Evolutionary conservation across 2,113 vertebrate species (phyloP).

Genomic region (Geococcyx californianus): DNA sequence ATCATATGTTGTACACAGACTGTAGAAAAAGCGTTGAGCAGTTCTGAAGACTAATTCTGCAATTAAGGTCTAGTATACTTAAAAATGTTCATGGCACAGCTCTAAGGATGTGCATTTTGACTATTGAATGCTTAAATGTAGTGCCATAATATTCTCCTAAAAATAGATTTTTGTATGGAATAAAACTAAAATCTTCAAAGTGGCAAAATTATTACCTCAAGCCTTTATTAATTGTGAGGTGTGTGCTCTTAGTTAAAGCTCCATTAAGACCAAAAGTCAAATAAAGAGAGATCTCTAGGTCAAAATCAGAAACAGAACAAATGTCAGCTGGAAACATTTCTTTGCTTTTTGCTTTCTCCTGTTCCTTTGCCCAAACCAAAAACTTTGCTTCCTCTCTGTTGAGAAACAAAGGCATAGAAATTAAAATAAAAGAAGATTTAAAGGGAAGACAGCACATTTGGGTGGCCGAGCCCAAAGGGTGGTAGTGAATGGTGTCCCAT

Average conservation of each 20-base stretch:
- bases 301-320: conserved; percentile 1
- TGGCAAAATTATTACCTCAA: background rate
- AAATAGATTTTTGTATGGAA: background rate
- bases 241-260: background rate
- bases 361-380: background rate
- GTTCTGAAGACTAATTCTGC: background rate
- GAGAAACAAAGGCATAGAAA: background rate
- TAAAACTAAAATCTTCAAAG: background rate
- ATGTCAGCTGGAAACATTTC: background rate
- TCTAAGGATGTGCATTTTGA: background rate
- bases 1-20: background rate
- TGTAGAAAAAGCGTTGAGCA: background rate
- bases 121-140: background rate
- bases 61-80: background rate
- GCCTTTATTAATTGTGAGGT: background rate
- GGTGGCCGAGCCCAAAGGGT: too few relatives aligned
- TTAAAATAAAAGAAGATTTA: background rate
- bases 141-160: background rate
- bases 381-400: background rate
- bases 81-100: background rate
- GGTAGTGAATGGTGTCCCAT: too few relatives aligned
- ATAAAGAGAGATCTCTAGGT: background rate
- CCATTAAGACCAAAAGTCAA: background rate
- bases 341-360: background rate
- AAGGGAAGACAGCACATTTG: background rate